A percentile compares a stretch with the other conserved stretches of the same genome.
These are phyloP conservation scores for Cyrtorhinus lividipennis DNA, from an alignment of 1,140 invertebrate genomes.

Conservation along the genomic window DNA sequence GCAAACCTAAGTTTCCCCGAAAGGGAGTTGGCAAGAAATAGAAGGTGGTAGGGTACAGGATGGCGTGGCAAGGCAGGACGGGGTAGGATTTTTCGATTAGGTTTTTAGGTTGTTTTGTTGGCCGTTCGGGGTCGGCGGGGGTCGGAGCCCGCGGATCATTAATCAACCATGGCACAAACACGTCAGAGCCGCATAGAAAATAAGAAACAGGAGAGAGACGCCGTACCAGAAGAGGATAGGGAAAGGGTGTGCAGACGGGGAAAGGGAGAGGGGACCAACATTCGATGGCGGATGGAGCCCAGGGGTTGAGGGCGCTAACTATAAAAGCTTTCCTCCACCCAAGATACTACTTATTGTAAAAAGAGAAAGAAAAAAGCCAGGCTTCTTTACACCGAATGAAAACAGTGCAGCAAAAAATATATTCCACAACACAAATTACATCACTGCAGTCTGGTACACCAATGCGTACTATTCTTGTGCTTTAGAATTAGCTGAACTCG, in stretches of 20 bases:
- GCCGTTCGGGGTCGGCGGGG: constrained; percentile 1
- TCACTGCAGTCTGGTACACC: too few relatives aligned
- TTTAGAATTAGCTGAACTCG: too few relatives aligned
- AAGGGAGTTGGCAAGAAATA: neutral
- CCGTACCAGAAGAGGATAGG: constrained; percentile 9
- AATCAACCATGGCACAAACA: constrained; percentile 17
- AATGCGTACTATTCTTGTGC: too few relatives aligned
- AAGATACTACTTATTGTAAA: too few relatives aligned
- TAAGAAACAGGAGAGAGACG: constrained; percentile 20
- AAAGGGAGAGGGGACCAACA: constrained; percentile 21
- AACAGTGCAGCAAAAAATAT: too few relatives aligned
- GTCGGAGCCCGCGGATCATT: constrained; percentile 13
- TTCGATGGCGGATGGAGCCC: constrained; percentile 3
- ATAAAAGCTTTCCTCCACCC: neutral
- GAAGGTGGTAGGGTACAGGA: neutral
- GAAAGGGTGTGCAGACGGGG: constrained; percentile 18
- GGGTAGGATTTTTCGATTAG: constrained; percentile 19
- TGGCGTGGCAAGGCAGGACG: neutral
- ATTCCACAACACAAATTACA: too few relatives aligned
- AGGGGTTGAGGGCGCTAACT: constrained; percentile 15
- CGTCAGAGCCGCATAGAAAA: constrained; percentile 19
- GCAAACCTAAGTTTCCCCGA: too few relatives aligned
- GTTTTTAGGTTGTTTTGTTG: constrained; percentile 21
- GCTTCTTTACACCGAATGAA: too few relatives aligned
- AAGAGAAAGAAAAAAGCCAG: too few relatives aligned